Evolutionary conservation across 2,888 invertebrate genomes (phyloP).

Genomic region (Aproaerema taeniolella): DNA sequence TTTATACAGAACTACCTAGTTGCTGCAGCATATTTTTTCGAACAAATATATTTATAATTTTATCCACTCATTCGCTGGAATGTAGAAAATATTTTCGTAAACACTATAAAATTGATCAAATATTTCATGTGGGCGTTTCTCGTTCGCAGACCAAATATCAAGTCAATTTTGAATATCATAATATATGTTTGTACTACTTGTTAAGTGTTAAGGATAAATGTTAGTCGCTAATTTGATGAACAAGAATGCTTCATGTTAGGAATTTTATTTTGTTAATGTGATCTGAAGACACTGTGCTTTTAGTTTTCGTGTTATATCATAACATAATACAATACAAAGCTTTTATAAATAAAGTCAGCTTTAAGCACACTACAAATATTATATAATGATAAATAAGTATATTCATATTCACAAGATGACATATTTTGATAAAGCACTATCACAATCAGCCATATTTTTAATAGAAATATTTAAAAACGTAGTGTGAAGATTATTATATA

Average conservation of each 20-base stretch:
- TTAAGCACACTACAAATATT: constrained; percentile 45
- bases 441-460: constrained; percentile 70
- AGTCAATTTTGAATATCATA: constrained; percentile 71
- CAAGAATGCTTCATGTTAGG: constrained; percentile 53
- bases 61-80: constrained; percentile 6
- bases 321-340: constrained; percentile 4
- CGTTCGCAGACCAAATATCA: constrained; percentile 62
- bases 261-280: constrained; percentile 69
- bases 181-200: constrained; percentile 47
- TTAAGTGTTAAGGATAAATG: constrained; percentile 54
- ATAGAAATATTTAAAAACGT: constrained; percentile 25
- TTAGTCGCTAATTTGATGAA: constrained; percentile 50
- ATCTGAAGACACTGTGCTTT: constrained; percentile 50
- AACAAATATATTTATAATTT: not conserved
- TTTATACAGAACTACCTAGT: too few relatives aligned
- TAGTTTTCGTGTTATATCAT: constrained; percentile 14
- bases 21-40: not conserved
- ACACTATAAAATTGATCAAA: constrained; percentile 14
- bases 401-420: constrained; percentile 40
- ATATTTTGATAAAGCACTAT: constrained; percentile 65
- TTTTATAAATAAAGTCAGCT: constrained; percentile 35
- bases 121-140: constrained; percentile 40
- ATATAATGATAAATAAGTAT: constrained; percentile 31
- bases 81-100: constrained; percentile 8
- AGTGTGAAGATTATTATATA: constrained; percentile 26